Base-by-base conservation (phyloP, 2,888 invertebrate genomes). In the Nemotelus nigrinus region DNA sequence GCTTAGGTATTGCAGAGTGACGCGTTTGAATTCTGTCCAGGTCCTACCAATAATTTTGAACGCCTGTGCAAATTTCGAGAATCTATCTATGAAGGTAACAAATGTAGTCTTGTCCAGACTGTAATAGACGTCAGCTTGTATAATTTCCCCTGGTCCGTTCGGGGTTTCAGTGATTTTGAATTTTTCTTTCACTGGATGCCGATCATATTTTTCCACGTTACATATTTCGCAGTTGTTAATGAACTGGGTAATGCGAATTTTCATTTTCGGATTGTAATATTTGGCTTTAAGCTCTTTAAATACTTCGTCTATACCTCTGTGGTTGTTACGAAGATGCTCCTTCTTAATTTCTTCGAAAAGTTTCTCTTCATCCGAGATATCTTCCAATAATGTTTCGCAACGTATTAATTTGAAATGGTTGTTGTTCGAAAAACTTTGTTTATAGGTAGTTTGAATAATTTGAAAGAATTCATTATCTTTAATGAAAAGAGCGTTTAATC, bases 1-100 rank as follows among this genome's bases (percentile, higher is more conserved):
- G 25, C 25, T 25, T 25, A 25, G 25, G 25, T 25, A 25, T 25
- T 25, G 25, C 25, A 25, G 25, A 25, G 25, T 25, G 25, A 25
- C 25, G 25, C 25, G 25, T 25, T 25, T 25, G 25, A 25, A 25
- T 25, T 25, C 25, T 25, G 25, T 25, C 25, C 25, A 25, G 25
- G 25, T 25, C 25, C 25, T 25, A 25, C 25, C 25, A 25, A 25
- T 25, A 25, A 25, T 25, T 25, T 25, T 25, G 25, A 25, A 25
- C 25, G 25, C 25, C 25, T 25, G 25, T 25, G 25, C 25, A 25
- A 25, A 25, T 25, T 25, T 25, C 25, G 63, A 68, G 25, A 78
- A 76, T 55, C 77, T 78, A 39, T 79, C 78, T 5, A 79, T 78
- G 5, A 78, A n/a, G 2, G 76, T 79, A 10, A 79, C 3, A 57